Evolutionary conservation across 2,888 invertebrate genomes (phyloP).

Genomic region (Parnassius orleans): DNA sequence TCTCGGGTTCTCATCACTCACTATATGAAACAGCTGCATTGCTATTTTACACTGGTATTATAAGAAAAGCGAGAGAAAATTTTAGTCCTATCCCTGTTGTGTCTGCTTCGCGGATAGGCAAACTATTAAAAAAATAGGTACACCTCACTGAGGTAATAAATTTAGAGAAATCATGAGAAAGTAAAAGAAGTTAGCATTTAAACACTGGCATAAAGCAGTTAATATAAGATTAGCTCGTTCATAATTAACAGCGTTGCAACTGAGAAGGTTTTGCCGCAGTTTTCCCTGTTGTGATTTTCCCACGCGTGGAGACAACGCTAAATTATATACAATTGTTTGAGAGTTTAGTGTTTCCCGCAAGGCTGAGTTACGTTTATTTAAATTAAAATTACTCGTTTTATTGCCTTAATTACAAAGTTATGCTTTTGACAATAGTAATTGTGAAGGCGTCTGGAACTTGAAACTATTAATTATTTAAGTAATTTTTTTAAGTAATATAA

Average conservation of each 20-base stretch:
- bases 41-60: no score
- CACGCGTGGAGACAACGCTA: constrained; percentile 15
- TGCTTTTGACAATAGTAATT: constrained; percentile 19
- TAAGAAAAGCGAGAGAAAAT: no score
- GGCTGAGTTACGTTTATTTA: constrained; percentile 16
- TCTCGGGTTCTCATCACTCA: no score
- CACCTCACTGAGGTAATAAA: no score
- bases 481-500: constrained; percentile 17
- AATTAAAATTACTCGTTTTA: constrained; percentile 6
- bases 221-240: constrained; percentile 19
- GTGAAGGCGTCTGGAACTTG: constrained; percentile 4
- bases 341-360: constrained; percentile 4
- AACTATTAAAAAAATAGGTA: no score
- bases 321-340: constrained; percentile 16
- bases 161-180: constrained; percentile 6
- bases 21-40: no score
- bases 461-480: constrained; percentile 11
- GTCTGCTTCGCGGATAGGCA: no score
- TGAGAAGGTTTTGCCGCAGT: constrained; percentile 20
- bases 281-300: constrained; percentile 11
- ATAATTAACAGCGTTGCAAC: constrained; percentile 11
- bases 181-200: constrained; percentile 8
- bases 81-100: no score
- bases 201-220: constrained; percentile 9
- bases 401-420: constrained; percentile 20